Base-by-base conservation (phyloP, 2,113 vertebrate species). In the Gallinago jamesoni region DNA sequence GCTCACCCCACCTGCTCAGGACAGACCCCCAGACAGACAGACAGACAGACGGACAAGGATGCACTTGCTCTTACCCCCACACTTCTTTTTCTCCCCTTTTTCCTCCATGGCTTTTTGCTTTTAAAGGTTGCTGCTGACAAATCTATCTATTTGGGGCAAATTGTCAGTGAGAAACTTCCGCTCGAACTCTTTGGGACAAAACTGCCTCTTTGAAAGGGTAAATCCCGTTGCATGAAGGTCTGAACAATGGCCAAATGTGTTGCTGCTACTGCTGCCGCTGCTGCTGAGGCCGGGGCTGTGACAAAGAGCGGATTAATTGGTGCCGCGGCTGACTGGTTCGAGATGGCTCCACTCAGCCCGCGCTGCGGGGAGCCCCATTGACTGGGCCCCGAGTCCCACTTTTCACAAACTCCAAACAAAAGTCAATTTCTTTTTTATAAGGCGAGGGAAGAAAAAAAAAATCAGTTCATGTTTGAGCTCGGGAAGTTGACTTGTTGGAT, bases 121-220 rank as follows among this genome's bases (percentile, higher is more conserved):
- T 98, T 98, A 98, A 98, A 98, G 98, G 98, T 98, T 98, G 99
- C 98, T 98, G 97, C 99, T 99, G 99, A 99, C 99, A 99, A 99
- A 99, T 99, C 99, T 98, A 98, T 98, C 98, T 99, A 99, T 99
- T 99, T 99, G 99, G 99, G 99, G 99, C 99, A 99, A 99, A 99
- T 99, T 99, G 99, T 99, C 99, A 99, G 99, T 99, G 99, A 99
- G 99, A 99, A 99, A 99, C 99, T 99, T 99, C 99, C 99, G 99
- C 99, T 99, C 99, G 99, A 99, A 99, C 99, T 99, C 98, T 98
- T 98, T 97, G 93, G 99, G 99, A 99, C 99, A 99, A 99, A 99
- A 99, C 99, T 98, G 98, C 98, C 99, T 99, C 99, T 99, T 99
- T 98, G 99, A 99, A 99, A 99, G 98, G 99, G 98, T 98, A 99